Evolutionary conservation across 2,888 invertebrate species (phyloP).

Genomic region (Pseudoips prasinana): DNA sequence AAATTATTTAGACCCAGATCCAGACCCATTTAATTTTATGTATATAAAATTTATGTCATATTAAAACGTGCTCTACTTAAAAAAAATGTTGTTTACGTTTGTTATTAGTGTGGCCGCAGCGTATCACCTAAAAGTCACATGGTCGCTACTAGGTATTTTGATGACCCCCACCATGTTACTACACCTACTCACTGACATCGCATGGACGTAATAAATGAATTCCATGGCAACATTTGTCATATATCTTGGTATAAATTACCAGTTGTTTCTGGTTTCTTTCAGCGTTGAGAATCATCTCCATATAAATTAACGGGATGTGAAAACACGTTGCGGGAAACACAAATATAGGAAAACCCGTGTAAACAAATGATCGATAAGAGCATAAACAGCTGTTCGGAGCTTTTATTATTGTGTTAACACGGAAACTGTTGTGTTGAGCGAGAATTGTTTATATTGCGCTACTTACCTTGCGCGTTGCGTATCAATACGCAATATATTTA

Average conservation of each 20-base stretch:
- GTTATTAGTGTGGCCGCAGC: too few relatives aligned
- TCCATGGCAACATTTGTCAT: too few relatives aligned
- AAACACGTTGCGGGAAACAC: conserved; percentile 13
- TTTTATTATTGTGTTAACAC: conserved; percentile 11
- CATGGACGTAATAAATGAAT: too few relatives aligned
- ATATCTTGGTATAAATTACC: too few relatives aligned
- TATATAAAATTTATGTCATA: too few relatives aligned
- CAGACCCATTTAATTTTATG: too few relatives aligned
- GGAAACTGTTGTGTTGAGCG: conserved; percentile 12
- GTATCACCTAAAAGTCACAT: conserved; percentile 9
- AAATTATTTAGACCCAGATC: too few relatives aligned
- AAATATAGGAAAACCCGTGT: conserved; percentile 3
- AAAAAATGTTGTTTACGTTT: too few relatives aligned
- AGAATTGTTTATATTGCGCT: conserved; percentile 6
- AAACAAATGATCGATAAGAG: conserved; percentile 13
- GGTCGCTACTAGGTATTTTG: conserved; percentile 12
- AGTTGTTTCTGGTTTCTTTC: conserved; percentile 27
- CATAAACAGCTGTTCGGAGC: conserved; percentile 27
- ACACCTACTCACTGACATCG: too few relatives aligned
- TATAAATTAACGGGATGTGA: conserved; percentile 20
- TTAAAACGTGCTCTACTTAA: too few relatives aligned
- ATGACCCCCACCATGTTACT: conserved; percentile 14
- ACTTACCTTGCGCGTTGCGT: not conserved
- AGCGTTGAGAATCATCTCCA: conserved; percentile 7
- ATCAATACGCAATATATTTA: not conserved